Percentiles rank a stretch among this genome's conserved stretches.
Conservation (phyloP, 1,140 invertebrate genomes). For the Drosophila nasuta region DNA sequence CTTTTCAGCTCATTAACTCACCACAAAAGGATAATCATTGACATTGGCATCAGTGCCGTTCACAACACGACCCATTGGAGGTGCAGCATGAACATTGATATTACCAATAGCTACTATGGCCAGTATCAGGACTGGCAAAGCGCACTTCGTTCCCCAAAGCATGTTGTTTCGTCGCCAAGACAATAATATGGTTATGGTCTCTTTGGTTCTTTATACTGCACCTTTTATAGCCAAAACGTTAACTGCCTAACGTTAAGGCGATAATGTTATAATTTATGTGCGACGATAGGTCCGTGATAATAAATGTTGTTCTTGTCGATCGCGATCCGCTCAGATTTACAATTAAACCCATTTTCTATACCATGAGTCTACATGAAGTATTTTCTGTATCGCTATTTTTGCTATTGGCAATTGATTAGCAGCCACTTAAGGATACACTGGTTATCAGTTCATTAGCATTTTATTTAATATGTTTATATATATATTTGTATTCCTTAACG, state of each 20-base stretch:
- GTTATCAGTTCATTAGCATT: constrained; percentile 4
- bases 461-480: constrained; percentile 9
- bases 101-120: neutral
- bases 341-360: constrained; percentile 3
- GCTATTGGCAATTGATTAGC: neutral
- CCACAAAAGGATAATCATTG: constrained; percentile 74
- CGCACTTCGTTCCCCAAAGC: constrained; percentile 25
- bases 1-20: constrained; percentile 22
- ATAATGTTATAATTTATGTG: constrained; percentile 31
- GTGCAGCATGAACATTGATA: constrained; percentile 32
- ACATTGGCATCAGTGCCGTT: constrained; percentile 73
- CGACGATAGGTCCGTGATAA: constrained; percentile 15
- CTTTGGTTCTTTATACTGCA: neutral
- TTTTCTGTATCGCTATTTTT: neutral
- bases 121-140: constrained; percentile 31
- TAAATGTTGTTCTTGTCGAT: constrained; percentile 17
- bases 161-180: constrained; percentile 21
- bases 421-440: neutral
- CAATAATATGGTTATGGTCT: neutral
- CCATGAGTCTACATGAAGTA: neutral
- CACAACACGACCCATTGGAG: constrained; percentile 64
- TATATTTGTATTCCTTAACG: neutral
- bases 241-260: neutral
- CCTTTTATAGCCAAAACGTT: constrained; percentile 26
- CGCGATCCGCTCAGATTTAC: constrained; percentile 9